Evolutionary conservation across 1,140 invertebrate species (phyloP).

Genomic region (Leptonema lineaticorne): DNA sequence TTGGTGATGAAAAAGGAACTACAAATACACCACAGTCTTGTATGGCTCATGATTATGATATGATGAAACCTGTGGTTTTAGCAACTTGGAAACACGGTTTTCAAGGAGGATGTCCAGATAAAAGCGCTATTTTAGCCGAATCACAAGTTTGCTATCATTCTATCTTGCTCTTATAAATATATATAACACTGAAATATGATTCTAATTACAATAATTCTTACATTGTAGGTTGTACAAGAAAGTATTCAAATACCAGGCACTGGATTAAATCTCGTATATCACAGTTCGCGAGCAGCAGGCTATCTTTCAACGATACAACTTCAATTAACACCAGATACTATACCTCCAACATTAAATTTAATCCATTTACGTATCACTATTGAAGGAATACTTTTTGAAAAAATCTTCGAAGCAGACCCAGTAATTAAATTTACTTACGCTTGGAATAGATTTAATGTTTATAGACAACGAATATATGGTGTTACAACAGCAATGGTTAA

Average conservation of each 20-base stretch:
- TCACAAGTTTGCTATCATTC: conserved; percentile 67
- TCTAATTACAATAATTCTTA: conserved; percentile 8
- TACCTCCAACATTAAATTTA: conserved; percentile 76
- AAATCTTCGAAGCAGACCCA: conserved; percentile 92
- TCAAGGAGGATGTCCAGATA: conserved; percentile 91
- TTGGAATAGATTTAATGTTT: conserved; percentile 96
- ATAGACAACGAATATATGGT: conserved; percentile 90
- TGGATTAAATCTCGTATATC: conserved; percentile 90
- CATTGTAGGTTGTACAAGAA: conserved; percentile 83
- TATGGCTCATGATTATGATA: conserved; percentile 87
- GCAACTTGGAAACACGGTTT: conserved; percentile 97
- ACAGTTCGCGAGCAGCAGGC: conserved; percentile 87
- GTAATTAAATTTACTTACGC: conserved; percentile 95
- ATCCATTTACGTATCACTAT: conserved; percentile 91
- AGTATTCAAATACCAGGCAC: conserved; percentile 91
- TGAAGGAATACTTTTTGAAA: conserved; percentile 91
- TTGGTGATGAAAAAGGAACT: conserved; percentile 71
- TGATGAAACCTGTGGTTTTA: conserved; percentile 90
- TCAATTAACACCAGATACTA: conserved; percentile 83
- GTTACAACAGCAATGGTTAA: conserved; percentile 89
- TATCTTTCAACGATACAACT: conserved; percentile 94
- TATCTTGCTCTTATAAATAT: too few species aligned
- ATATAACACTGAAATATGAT: not conserved
- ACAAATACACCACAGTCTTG: conserved; percentile 72
- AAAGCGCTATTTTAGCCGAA: conserved; percentile 88